These are phyloP conservation scores for Antigone vipio DNA, from an alignment of 2,113 vertebrate species.

Conservation along the genomic window DNA sequence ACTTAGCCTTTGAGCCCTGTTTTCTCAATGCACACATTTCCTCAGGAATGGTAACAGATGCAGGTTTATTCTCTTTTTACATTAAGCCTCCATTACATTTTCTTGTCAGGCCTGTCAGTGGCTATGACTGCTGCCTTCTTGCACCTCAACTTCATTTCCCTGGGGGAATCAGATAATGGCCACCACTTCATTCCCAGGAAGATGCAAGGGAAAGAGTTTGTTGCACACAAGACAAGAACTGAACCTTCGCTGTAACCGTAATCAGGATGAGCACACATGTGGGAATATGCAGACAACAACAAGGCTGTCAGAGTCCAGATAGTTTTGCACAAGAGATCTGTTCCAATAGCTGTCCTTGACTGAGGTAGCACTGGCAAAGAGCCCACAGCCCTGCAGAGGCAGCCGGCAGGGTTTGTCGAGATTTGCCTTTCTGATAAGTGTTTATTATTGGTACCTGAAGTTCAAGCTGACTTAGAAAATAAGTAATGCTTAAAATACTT, in stretches of 20 bases:
- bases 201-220: neutral
- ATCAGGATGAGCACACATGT: neutral
- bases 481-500: neutral
- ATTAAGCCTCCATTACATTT: neutral
- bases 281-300: neutral
- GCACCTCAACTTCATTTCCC: neutral
- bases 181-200: neutral
- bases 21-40: neutral
- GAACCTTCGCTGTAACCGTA: neutral
- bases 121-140: neutral
- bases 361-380: neutral
- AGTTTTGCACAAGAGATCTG: neutral
- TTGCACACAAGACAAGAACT: neutral
- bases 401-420: neutral
- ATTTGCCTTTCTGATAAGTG: neutral
- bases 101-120: neutral
- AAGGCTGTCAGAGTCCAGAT: neutral
- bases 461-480: neutral
- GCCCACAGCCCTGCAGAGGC: neutral
- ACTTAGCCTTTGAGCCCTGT: neutral
- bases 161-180: neutral
- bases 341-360: neutral
- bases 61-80: neutral
- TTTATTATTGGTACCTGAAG: neutral
- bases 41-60: neutral